phyloP scores from a whole-genome alignment of 2,113 vertebrate species.

The Psephotus haematonotus region DNA sequence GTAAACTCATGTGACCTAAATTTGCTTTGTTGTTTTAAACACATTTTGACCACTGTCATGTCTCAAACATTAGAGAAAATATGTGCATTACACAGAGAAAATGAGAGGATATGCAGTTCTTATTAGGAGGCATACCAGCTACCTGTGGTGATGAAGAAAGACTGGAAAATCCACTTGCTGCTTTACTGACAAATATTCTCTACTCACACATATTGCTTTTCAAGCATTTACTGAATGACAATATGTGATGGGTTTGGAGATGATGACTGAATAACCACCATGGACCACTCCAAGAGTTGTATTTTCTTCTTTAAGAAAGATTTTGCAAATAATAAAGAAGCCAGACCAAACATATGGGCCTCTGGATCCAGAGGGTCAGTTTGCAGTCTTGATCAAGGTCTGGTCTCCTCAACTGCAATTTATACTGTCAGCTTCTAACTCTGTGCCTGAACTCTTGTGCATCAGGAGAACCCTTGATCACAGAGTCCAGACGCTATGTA shows the following conservation, averaged over 20 bases:
- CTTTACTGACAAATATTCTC: not conserved
- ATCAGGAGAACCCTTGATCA: not conserved
- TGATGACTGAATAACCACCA: not conserved
- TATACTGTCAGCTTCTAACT: fast-evolving
- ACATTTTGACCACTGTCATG: not conserved
- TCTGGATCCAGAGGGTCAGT: not conserved
- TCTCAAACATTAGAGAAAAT: not conserved
- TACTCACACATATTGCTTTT: not conserved
- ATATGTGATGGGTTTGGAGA: not conserved
- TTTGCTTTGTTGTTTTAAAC: not conserved
- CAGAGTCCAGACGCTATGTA: not conserved
- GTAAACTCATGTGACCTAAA: not conserved
- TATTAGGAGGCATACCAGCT: not conserved
- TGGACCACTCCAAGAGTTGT: not conserved
- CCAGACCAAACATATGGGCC: not conserved
- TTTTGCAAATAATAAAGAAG: not conserved
- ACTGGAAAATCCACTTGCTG: not conserved
- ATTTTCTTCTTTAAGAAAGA: not conserved
- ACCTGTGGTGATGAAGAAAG: not conserved
- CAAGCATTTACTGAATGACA: not conserved
- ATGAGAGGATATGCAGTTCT: not conserved
- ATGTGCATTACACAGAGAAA: not conserved
- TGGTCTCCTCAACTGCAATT: not conserved
- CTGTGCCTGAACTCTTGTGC: not conserved
- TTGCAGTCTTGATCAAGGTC: not conserved